Percentiles rank a stretch among this genome's conserved stretches.
These are phyloP conservation scores for Ostrea denselamellosa DNA, from an alignment of 1,140 invertebrate species.

Conservation along the genomic window DNA sequence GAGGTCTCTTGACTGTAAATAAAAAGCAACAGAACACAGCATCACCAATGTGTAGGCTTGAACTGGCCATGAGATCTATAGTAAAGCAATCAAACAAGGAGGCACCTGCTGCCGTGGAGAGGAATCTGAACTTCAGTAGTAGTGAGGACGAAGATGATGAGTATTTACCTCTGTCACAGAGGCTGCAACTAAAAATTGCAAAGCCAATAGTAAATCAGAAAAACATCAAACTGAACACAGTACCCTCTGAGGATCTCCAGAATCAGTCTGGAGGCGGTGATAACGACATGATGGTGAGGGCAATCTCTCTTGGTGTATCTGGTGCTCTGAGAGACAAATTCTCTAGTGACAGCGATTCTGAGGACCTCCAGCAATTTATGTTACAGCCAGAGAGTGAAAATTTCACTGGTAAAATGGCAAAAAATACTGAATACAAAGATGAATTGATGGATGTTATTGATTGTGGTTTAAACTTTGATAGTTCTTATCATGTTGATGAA, in stretches of 20 bases:
- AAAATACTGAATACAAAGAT: background rate
- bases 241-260: background rate
- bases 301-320: background rate
- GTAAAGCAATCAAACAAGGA: background rate
- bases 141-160: background rate
- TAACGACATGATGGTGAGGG: constrained; percentile 10
- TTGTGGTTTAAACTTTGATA: background rate
- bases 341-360: constrained; percentile 4
- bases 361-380: background rate
- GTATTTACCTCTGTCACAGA: constrained; percentile 3
- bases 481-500: background rate
- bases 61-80: background rate
- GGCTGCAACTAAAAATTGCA: background rate
- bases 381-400: background rate
- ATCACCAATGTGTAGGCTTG: background rate
- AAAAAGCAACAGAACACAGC: background rate
- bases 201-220: background rate
- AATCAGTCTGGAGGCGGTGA: background rate
- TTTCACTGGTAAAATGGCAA: too few species aligned
- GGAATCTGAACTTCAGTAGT: constrained; percentile 19
- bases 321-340: background rate
- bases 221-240: background rate
- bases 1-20: background rate
- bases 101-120: background rate
- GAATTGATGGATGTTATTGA: background rate